Conservation (phyloP, 53 echinoderm and acorn worm species). For the Paelopatides confundens region DNA sequence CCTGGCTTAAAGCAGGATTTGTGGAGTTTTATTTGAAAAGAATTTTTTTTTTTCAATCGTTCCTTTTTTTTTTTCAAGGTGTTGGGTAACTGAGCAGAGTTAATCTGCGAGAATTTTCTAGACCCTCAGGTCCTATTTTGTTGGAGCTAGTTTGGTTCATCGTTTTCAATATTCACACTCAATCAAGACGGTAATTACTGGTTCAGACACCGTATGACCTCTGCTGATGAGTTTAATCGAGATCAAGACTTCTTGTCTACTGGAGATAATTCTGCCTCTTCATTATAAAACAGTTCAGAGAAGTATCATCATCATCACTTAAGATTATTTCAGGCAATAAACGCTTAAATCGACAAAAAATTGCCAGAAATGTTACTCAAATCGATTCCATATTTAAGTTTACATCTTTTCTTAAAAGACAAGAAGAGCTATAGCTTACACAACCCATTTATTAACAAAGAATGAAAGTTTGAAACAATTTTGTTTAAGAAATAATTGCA, state of each 20-base stretch:
- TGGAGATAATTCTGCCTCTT: slow-evolving; percentile 1
- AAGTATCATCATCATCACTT: background rate
- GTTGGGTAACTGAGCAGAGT: slow-evolving; percentile 43
- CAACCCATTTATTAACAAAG: no score
- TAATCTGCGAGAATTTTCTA: slow-evolving; percentile 38
- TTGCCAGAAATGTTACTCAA: no score
- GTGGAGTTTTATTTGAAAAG: background rate
- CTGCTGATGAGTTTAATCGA: background rate
- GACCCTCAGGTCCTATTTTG: slow-evolving; percentile 29
- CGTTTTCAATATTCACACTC: slow-evolving; percentile 19
- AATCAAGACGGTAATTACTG: slow-evolving; percentile 35
- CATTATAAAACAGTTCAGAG: background rate
- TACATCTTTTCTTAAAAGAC: no score
- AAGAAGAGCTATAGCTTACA: no score
- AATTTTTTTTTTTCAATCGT: background rate
- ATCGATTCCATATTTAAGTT: no score
- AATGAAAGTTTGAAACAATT: no score
- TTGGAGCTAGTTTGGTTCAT: background rate
- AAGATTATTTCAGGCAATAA: background rate
- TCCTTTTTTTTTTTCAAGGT: slow-evolving; percentile 10
- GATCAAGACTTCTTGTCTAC: slow-evolving; percentile 36
- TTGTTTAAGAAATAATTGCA: no score
- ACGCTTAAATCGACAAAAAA: no score
- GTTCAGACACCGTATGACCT: slow-evolving; percentile 39
- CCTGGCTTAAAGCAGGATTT: slow-evolving; percentile 21